Conservation (phyloP, 2,888 invertebrate genomes). For the Meteorus cinctellus region DNA sequence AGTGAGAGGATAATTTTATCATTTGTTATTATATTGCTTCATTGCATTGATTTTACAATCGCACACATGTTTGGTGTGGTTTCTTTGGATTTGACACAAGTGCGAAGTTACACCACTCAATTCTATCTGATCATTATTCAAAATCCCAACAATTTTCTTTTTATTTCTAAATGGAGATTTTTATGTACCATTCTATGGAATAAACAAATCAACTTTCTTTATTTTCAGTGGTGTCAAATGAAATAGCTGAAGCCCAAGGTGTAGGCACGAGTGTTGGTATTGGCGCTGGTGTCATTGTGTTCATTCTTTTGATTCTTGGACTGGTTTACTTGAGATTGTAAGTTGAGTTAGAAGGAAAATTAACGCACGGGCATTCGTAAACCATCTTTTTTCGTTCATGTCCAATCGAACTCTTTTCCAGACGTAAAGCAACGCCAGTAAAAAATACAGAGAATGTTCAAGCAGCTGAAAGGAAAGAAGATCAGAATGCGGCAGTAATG, state of each 20-base stretch:
- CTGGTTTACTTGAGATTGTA: conserved; percentile 88
- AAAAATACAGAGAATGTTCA: conserved; percentile 92
- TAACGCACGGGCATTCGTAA: not conserved
- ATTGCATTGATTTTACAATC: no score
- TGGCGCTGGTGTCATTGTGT: conserved; percentile 87
- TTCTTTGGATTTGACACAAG: no score
- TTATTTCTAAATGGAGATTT: not conserved
- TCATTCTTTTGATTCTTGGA: conserved; percentile 85
- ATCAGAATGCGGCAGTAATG: conserved; percentile 91
- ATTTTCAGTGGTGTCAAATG: conserved; percentile 63
- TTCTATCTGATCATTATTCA: no score
- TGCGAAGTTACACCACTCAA: no score
- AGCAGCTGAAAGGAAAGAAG: conserved; percentile 89
- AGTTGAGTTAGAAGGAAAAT: conserved; percentile 71
- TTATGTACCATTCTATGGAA: not conserved
- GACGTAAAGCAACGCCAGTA: conserved; percentile 88
- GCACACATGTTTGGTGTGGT: no score
- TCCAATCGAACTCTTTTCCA: conserved; percentile 65
- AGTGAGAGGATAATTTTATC: conserved; percentile 48
- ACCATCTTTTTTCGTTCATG: conserved; percentile 18
- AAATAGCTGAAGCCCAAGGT: conserved; percentile 80
- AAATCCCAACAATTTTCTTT: conserved; percentile 30
- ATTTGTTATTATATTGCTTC: no score
- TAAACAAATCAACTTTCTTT: not conserved
- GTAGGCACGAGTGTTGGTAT: conserved; percentile 89